phyloP scores from a whole-genome alignment of 92 coral and sea anemone genomes.

The Paramuricea clavata region DNA sequence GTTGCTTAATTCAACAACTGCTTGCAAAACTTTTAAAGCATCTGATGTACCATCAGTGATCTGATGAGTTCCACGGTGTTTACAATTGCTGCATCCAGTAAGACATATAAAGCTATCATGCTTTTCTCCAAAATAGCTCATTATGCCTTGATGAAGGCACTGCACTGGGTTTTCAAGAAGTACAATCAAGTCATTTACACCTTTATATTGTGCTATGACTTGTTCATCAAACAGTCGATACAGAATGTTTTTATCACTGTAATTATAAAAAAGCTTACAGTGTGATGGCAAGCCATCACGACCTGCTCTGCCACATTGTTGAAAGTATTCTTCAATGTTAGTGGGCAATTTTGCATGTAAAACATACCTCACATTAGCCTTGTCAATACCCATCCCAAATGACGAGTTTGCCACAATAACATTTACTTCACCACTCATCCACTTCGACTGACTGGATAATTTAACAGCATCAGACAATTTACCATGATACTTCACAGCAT shows the following conservation, averaged over 20 bases:
- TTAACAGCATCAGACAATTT: not conserved
- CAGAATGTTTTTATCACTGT: slow-evolving; percentile 32
- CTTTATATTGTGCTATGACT: slow-evolving; percentile 17
- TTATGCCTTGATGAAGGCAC: slow-evolving; percentile 52
- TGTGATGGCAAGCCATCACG: slow-evolving; percentile 48
- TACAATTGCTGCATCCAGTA: slow-evolving; percentile 49
- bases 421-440: slow-evolving; percentile 10
- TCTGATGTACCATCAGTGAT: slow-evolving; percentile 59
- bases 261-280: slow-evolving; percentile 25
- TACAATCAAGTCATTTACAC: slow-evolving; percentile 40
- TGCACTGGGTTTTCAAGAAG: slow-evolving; percentile 59
- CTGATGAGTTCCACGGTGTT: slow-evolving; percentile 28
- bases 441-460: not conserved
- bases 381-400: slow-evolving; percentile 2
- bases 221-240: slow-evolving; percentile 26
- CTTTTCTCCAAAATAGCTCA: slow-evolving; percentile 62
- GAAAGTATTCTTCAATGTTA: no score
- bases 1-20: slow-evolving; percentile 43
- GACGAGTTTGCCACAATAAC: slow-evolving; percentile 19
- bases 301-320: slow-evolving; percentile 22
- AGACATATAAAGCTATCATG: slow-evolving; percentile 33
- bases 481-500: no score
- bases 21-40: slow-evolving; percentile 63
- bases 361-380: not conserved
- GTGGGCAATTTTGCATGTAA: not conserved